These are phyloP conservation scores for Melanotaenia pygmaea DNA, from an alignment of 2,797 vertebrate genomes.

Conservation along the genomic window DNA sequence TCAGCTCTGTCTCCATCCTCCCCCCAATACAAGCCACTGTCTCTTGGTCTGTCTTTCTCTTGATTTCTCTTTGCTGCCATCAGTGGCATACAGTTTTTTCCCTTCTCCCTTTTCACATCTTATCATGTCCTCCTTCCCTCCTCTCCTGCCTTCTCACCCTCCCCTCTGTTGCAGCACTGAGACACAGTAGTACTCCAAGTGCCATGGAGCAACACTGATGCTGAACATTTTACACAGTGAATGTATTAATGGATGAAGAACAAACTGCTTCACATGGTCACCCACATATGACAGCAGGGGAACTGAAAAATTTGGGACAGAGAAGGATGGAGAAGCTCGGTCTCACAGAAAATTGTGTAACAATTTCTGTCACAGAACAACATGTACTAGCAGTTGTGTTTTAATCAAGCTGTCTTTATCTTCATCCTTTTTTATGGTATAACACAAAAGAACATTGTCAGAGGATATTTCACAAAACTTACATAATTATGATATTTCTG, in stretches of 20 bases:
- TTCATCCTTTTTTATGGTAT: no score
- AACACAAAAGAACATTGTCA: no score
- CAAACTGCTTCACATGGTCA: slow-evolving; percentile 44
- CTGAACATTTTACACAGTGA: slow-evolving; percentile 41
- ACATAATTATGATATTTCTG: no score
- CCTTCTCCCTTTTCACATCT: slow-evolving; percentile 59
- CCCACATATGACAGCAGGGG: slow-evolving; percentile 29
- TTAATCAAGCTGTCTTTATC: neutral
- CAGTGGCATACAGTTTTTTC: slow-evolving; percentile 25
- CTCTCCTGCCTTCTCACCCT: slow-evolving; percentile 22
- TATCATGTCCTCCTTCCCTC: slow-evolving; percentile 44
- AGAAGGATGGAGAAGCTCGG: neutral
- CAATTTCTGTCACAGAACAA: neutral
- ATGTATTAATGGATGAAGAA: slow-evolving; percentile 35
- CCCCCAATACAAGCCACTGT: slow-evolving; percentile 31
- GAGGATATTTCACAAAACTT: no score
- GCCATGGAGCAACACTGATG: slow-evolving; percentile 40
- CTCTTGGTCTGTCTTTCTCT: slow-evolving; percentile 21
- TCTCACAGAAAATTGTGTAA: slow-evolving; percentile 1
- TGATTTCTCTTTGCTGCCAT: slow-evolving; percentile 34
- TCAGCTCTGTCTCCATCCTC: slow-evolving; percentile 66
- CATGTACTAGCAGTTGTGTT: neutral
- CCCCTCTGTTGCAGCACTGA: slow-evolving; percentile 26
- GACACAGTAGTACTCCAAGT: slow-evolving; percentile 27
- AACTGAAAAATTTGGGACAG: neutral